Base-by-base conservation (phyloP, 2,888 invertebrate genomes). In the Mayetiola destructor region DNA sequence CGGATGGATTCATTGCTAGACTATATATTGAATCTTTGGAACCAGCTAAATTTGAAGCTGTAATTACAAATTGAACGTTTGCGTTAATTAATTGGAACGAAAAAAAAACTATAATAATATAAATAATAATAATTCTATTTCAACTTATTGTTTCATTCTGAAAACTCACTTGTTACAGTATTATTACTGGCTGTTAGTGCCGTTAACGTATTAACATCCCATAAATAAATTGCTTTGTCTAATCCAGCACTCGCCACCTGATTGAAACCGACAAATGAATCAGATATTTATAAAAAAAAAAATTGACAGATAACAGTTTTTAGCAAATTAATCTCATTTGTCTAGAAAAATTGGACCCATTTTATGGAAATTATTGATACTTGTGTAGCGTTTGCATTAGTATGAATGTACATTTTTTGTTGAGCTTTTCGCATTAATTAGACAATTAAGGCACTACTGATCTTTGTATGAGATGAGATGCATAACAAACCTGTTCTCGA, bases 21-120 rank as follows among this genome's bases (percentile, higher is more conserved):
- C 97, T 96, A 73, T 99, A 99, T 67, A 99, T 97, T 5, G 95
- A 95, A 73, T 97, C 95, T 73, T 95, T 96, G 69, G 93, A 95
- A 57, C 97, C 99, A 64, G 85, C 87, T 55, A 99, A 78, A 67
- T 95, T 94, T 57, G 96, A 95, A 39, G 97, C 88, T 89, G 61
- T 63, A 56, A 56, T 56, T n/a, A n/a, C n/a, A n/a, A n/a, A n/a
- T n/a, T n/a, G n/a, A n/a, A n/a, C n/a, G n/a, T n/a, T n/a, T n/a
- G n/a, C n/a, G n/a, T n/a, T n/a, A n/a, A n/a, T n/a, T n/a, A n/a
- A n/a, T n/a, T n/a, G n/a, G n/a, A n/a, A n/a, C n/a, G n/a, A n/a
- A n/a, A n/a, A n/a, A n/a, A n/a, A n/a, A n/a, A n/a, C n/a, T n/a
- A n/a, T n/a, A n/a, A n/a, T n/a, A n/a, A n/a, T n/a, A n/a, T n/a